A percentile compares a stretch with the other conserved stretches of the same genome.
phyloP scores from a whole-genome alignment of 1,140 invertebrate genomes.

The Pantala flavescens region DNA sequence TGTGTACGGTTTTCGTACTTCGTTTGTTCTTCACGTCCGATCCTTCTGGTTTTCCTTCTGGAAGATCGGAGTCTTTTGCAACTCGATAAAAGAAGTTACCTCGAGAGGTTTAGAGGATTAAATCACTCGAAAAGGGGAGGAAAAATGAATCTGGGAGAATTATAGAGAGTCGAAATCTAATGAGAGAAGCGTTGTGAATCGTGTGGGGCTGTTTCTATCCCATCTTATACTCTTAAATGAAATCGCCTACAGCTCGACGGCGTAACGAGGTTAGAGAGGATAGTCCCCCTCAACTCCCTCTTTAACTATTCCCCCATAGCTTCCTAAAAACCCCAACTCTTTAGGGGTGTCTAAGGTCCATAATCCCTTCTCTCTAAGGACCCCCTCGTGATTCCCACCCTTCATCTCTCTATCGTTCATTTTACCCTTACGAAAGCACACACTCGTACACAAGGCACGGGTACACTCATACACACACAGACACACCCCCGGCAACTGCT shows the following conservation, averaged over 20 bases:
- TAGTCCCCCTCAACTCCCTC: not conserved
- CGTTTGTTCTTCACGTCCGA: too few relatives aligned
- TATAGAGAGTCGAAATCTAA: not conserved
- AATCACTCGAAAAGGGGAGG: not conserved
- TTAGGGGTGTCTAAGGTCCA: not conserved
- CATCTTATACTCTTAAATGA: not conserved
- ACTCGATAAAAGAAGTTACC: too few relatives aligned
- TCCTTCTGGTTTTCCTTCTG: too few relatives aligned
- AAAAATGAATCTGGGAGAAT: not conserved
- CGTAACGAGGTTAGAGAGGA: slow-evolving; percentile 4
- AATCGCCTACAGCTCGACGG: not conserved
- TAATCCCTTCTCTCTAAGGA: not conserved
- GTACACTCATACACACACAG: too few relatives aligned
- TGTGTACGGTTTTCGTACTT: too few relatives aligned
- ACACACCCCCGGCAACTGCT: not conserved
- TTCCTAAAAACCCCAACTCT: not conserved
- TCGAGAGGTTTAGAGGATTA: too few relatives aligned
- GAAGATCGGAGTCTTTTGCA: too few relatives aligned
- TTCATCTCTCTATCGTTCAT: not conserved
- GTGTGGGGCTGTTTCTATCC: not conserved
- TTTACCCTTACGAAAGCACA: not conserved
- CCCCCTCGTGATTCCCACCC: not conserved
- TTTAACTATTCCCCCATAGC: not conserved
- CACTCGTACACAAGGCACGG: too few relatives aligned
- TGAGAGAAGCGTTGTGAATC: not conserved